Conservation (phyloP, 2,888 invertebrate species). For the Polylopha cassiicola region DNA sequence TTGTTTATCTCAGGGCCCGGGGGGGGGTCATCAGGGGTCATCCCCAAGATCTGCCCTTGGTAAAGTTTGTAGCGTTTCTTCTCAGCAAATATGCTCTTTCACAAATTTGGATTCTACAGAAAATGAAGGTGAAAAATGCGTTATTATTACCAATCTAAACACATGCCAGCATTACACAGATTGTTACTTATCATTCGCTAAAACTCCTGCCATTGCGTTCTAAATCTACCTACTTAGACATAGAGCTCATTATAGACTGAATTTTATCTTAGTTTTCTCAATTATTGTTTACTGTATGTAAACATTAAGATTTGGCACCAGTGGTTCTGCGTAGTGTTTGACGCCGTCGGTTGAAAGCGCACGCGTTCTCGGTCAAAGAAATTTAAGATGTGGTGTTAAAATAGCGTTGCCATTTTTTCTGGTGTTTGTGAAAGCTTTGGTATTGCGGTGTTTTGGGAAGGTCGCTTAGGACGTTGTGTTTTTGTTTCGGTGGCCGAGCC, state of each 20-base stretch:
- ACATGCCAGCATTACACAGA: background rate
- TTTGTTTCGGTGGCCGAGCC: too few species aligned
- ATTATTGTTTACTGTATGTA: constrained; percentile 25
- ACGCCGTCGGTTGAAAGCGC: constrained; percentile 22
- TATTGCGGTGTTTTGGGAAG: too few species aligned
- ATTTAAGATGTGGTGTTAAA: too few species aligned
- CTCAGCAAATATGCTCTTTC: too few species aligned
- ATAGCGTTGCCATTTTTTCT: too few species aligned
- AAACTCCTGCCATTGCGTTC: constrained; percentile 4
- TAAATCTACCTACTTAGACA: background rate
- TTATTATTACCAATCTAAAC: background rate
- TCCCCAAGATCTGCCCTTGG: too few species aligned
- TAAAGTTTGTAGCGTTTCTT: too few species aligned
- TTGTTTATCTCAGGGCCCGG: too few species aligned
- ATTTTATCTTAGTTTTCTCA: constrained; percentile 15
- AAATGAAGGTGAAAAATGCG: background rate
- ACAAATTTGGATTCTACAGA: background rate
- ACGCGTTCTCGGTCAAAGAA: constrained; percentile 22
- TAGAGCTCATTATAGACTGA: constrained; percentile 4
- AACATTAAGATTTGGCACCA: constrained; percentile 29
- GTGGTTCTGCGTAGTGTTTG: constrained; percentile 26
- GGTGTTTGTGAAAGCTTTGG: too few species aligned
- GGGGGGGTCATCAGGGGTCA: too few species aligned
- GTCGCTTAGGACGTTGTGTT: too few species aligned
- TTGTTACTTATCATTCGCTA: constrained; percentile 6